Percentiles rank a stretch among this genome's conserved stretches.
These are phyloP conservation scores for Vulpes ferrilata DNA, from an alignment of 2,113 vertebrate genomes.

Conservation along the genomic window DNA sequence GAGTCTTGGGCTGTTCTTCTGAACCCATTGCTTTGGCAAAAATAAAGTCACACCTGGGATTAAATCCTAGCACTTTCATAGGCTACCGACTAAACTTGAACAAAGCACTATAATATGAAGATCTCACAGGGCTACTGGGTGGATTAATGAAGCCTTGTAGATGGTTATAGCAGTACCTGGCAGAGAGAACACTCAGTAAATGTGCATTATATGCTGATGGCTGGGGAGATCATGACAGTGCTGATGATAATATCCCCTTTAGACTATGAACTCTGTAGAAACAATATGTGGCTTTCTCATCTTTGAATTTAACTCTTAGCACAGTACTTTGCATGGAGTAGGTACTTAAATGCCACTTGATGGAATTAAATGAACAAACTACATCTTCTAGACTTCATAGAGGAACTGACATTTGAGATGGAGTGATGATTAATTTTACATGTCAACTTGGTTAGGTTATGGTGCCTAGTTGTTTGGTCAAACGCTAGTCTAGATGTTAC, in stretches of 20 bases:
- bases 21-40: background rate
- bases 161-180: background rate
- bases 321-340: background rate
- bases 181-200: background rate
- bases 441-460: background rate
- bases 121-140: background rate
- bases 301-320: conserved; percentile 51
- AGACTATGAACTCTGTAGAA: background rate
- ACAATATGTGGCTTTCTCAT: background rate
- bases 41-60: background rate
- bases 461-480: background rate
- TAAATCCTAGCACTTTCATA: background rate
- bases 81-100: background rate
- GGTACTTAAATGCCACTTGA: background rate
- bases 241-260: background rate
- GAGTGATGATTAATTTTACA: background rate
- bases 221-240: background rate
- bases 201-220: background rate
- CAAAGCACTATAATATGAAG: background rate
- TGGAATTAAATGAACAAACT: conserved; percentile 9
- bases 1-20: background rate
- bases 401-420: background rate
- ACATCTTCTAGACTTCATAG: conserved; percentile 6
- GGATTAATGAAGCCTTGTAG: background rate
- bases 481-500: background rate